These are phyloP conservation scores for Cyphomyrus discorhynchus DNA, from an alignment of 2,113 vertebrate species.

Conservation along the genomic window DNA sequence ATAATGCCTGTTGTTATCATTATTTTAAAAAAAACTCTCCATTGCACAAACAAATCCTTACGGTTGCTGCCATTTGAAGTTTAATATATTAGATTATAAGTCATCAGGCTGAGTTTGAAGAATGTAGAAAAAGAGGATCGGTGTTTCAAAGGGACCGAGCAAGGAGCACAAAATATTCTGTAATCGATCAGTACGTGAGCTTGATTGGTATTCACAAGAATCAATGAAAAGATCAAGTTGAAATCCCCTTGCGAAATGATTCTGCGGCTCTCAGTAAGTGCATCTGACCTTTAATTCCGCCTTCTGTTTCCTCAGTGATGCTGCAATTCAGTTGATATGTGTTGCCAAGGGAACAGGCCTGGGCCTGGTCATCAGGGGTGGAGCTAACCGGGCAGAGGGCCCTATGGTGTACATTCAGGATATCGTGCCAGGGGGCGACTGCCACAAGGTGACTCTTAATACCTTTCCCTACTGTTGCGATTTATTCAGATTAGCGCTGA, in stretches of 20 bases:
- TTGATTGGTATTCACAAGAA: slow-evolving; percentile 12
- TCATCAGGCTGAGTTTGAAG: not conserved
- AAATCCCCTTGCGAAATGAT: slow-evolving; percentile 27
- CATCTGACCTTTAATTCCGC: slow-evolving; percentile 40
- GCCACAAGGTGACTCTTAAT: slow-evolving; percentile 71
- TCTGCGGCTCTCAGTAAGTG: slow-evolving; percentile 37
- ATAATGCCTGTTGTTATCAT: not conserved
- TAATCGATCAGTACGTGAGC: slow-evolving; percentile 12
- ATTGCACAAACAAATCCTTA: not conserved
- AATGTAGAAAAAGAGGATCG: not conserved
- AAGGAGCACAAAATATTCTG: slow-evolving; percentile 26
- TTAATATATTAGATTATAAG: not conserved
- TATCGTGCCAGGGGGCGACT: slow-evolving; percentile 80
- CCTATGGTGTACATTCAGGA: slow-evolving; percentile 89
- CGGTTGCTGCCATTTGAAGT: not conserved
- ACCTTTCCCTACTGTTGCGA: not conserved
- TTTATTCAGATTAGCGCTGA: not conserved
- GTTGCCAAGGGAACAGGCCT: slow-evolving; percentile 75
- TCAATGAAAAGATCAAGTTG: slow-evolving; percentile 2
- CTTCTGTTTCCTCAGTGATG: slow-evolving; percentile 51
- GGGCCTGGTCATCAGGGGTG: slow-evolving; percentile 79
- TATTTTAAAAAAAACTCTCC: not conserved
- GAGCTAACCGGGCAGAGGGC: slow-evolving; percentile 79
- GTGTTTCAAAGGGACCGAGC: not conserved
- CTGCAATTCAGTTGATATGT: slow-evolving; percentile 79